These are phyloP conservation scores for Nyctibius bracteatus DNA, from an alignment of 2,113 vertebrate species.

Conservation along the genomic window DNA sequence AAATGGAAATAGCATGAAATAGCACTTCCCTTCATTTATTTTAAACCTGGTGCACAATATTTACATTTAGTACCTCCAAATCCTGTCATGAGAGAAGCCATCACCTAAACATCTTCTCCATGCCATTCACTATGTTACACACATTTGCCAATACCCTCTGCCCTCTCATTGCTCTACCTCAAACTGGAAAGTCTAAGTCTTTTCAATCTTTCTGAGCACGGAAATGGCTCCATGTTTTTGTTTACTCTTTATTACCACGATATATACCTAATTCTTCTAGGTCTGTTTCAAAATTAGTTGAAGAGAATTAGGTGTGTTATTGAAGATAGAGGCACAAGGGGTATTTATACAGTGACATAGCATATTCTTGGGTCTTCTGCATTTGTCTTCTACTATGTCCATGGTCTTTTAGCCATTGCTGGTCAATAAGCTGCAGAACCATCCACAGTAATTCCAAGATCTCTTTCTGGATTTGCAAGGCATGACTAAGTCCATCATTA, in stretches of 20 bases:
- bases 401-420: neutral
- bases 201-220: neutral
- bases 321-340: neutral
- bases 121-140: neutral
- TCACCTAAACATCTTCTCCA: neutral
- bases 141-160: neutral
- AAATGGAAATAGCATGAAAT: neutral
- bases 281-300: neutral
- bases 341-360: neutral
- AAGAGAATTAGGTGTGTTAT: neutral
- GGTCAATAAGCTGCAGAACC: neutral
- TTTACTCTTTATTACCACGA: neutral
- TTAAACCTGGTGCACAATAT: neutral
- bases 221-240: neutral
- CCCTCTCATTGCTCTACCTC: neutral
- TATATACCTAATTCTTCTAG: neutral
- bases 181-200: neutral
- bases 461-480: neutral
- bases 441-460: neutral
- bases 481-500: neutral
- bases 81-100: neutral
- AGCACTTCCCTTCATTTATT: neutral
- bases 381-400: neutral
- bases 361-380: neutral
- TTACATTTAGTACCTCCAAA: neutral